A percentile compares a stretch with the other conserved stretches of the same genome.
These are phyloP conservation scores for Tetragonula clypearis DNA, from an alignment of 1,140 invertebrate species.

Conservation along the genomic window DNA sequence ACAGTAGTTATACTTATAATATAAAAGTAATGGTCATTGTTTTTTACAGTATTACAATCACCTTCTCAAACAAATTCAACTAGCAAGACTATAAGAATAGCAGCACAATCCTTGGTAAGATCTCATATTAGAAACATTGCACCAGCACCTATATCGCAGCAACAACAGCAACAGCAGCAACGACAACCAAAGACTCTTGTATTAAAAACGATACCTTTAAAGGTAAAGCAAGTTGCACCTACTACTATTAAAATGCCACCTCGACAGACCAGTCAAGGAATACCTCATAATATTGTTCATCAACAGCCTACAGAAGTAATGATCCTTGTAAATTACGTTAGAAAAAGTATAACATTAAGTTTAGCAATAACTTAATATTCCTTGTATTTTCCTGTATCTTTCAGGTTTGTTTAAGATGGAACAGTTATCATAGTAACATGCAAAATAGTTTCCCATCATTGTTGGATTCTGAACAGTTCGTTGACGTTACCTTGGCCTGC, in stretches of 20 bases:
- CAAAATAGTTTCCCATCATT: constrained; percentile 90
- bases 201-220: constrained; percentile 78
- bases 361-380: neutral
- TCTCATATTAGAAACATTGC: constrained; percentile 74
- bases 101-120: constrained; percentile 72
- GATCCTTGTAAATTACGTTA: neutral
- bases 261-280: constrained; percentile 59
- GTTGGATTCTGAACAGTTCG: constrained; percentile 91
- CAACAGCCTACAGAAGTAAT: constrained; percentile 78
- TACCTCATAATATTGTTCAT: constrained; percentile 70
- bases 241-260: constrained; percentile 77
- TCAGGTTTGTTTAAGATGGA: constrained; percentile 93
- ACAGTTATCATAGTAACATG: constrained; percentile 92
- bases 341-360: neutral
- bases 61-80: constrained; percentile 57
- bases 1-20: neutral
- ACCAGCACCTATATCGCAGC: constrained; percentile 63
- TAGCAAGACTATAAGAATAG: constrained; percentile 73
- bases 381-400: neutral
- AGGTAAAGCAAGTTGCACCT: constrained; percentile 77
- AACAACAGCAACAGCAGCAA: constrained; percentile 63
- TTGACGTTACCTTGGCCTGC: constrained; percentile 94
- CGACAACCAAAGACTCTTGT: constrained; percentile 77
- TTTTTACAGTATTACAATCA: constrained; percentile 69
- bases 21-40: neutral